Evolutionary conservation across 2,888 invertebrate genomes (phyloP).

Genomic region (Melinaea menophilus): DNA sequence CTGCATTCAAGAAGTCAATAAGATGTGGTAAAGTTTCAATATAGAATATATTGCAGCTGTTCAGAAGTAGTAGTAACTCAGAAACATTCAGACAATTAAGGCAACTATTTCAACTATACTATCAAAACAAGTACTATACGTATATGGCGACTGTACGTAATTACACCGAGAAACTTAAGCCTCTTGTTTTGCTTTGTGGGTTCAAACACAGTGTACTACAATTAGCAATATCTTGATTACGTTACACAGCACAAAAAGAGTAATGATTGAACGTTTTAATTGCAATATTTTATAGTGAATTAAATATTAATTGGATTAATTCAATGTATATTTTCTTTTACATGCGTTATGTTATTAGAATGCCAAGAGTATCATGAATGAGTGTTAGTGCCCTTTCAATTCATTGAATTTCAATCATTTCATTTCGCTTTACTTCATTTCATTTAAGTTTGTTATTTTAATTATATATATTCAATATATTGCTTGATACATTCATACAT

Average conservation of each 20-base stretch:
- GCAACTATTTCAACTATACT: too few relatives aligned
- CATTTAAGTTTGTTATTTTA: too few relatives aligned
- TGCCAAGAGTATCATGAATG: too few relatives aligned
- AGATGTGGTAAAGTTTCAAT: background rate
- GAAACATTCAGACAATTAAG: background rate
- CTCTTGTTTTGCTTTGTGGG: slow-evolving; percentile 20
- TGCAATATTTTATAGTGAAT: background rate
- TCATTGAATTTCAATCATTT: too few relatives aligned
- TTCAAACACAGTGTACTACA: slow-evolving; percentile 15
- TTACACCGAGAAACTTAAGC: slow-evolving; percentile 20
- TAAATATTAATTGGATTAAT: background rate
- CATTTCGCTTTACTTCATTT: too few relatives aligned
- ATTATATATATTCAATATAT: too few relatives aligned
- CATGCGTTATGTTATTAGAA: too few relatives aligned
- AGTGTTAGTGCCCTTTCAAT: too few relatives aligned
- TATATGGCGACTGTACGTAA: slow-evolving; percentile 15
- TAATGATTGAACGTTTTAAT: background rate
- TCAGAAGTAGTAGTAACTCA: background rate
- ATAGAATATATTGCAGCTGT: background rate
- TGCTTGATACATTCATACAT: too few relatives aligned
- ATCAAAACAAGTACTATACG: background rate
- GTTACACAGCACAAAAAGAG: background rate
- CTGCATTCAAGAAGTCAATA: background rate
- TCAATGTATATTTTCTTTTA: too few relatives aligned
- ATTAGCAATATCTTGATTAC: slow-evolving; percentile 17